Base-by-base conservation (phyloP, 2,888 invertebrate genomes). In the Melangyna quadrimaculata region DNA sequence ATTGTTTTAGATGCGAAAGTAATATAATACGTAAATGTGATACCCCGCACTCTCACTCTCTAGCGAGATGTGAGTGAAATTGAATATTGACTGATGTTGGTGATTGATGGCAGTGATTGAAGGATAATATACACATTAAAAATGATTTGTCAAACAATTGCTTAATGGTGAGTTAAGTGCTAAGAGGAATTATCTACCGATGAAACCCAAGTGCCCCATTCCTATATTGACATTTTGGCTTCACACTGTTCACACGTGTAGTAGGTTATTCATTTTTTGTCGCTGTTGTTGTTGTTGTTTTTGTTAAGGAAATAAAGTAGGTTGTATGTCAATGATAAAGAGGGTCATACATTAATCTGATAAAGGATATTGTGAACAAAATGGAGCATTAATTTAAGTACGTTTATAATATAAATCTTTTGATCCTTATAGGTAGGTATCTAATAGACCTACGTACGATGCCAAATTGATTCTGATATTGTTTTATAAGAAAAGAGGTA, bases 1-100 rank as follows among this genome's bases (percentile, higher is more conserved):
- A 86, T 86, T 86, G 77, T 81, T 81, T 86, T 86, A 78, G 70
- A 86, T 78, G 86, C 17, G 81, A 73, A 70, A 70, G 51, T 65
- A 51, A 81, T 77, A 69, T 40, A 51, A 73, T 67, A 69, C 65
- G 63, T 57, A 63, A 83, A 81, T 37, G 67, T 73, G 74, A 67
- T 70, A 65, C 51, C 70, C 29, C 22, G 43, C 71, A 48, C 40
- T 22, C 3, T 3, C 4, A n/a, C n/a, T n/a, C n/a, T n/a, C n/a
- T n/a, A 17, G 32, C 17, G 59, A 24, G 65, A 65, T 65, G 65
- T 45, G 29, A 70, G 55, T 17, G 29, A 73, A 70, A 86, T 81
- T 84, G 84, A 80, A 80, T 35, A 55, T 75, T 55, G 84, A 55
- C 70, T 53, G 70, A 48, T 67, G 70, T 40, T 43, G 70, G 55